Percentiles rank a stretch among this genome's conserved stretches.
These are phyloP conservation scores for Polypterus senegalus DNA, from an alignment of 2,113 vertebrate genomes.

Conservation along the genomic window DNA sequence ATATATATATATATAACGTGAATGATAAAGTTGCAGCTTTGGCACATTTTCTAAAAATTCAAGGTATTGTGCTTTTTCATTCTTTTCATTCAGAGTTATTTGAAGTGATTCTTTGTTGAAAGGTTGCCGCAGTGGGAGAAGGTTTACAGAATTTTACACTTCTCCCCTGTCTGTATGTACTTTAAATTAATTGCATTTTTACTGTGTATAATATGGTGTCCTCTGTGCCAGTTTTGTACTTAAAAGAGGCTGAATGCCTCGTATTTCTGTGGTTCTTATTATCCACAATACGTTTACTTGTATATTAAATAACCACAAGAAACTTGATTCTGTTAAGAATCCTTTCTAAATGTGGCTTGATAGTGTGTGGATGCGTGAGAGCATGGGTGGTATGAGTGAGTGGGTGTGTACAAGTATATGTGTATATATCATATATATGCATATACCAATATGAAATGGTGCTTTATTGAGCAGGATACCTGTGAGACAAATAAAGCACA, in stretches of 20 bases:
- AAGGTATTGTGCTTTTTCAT: slow-evolving; percentile 56
- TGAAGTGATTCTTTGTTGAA: slow-evolving; percentile 82
- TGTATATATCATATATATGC: background rate
- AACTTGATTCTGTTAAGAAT: slow-evolving; percentile 99
- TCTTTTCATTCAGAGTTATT: slow-evolving; percentile 77
- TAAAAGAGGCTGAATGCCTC: slow-evolving; percentile 81
- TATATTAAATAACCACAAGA: slow-evolving; percentile 95
- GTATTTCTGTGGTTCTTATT: slow-evolving; percentile 90
- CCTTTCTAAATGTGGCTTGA: slow-evolving; percentile 94
- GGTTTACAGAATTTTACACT: slow-evolving; percentile 57
- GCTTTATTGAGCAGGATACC: slow-evolving; percentile 96
- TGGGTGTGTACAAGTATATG: slow-evolving; percentile 29
- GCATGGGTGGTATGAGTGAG: slow-evolving; percentile 40
- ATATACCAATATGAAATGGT: slow-evolving; percentile 41
- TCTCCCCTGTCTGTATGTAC: slow-evolving; percentile 65
- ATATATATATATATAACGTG: slow-evolving; percentile 12
- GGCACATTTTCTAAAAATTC: slow-evolving; percentile 77
- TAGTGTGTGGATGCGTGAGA: slow-evolving; percentile 79
- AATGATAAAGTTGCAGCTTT: slow-evolving; percentile 52
- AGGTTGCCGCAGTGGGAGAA: slow-evolving; percentile 83
- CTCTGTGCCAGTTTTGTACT: slow-evolving; percentile 99
- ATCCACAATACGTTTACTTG: slow-evolving; percentile 98
- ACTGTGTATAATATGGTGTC: slow-evolving; percentile 94
- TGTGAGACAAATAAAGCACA: slow-evolving; percentile 96
- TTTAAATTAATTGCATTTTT: slow-evolving; percentile 99